A percentile compares a stretch with the other conserved stretches of the same genome.
Conservation (phyloP, 1,140 invertebrate species). For the Drosophila rhopaloa region DNA sequence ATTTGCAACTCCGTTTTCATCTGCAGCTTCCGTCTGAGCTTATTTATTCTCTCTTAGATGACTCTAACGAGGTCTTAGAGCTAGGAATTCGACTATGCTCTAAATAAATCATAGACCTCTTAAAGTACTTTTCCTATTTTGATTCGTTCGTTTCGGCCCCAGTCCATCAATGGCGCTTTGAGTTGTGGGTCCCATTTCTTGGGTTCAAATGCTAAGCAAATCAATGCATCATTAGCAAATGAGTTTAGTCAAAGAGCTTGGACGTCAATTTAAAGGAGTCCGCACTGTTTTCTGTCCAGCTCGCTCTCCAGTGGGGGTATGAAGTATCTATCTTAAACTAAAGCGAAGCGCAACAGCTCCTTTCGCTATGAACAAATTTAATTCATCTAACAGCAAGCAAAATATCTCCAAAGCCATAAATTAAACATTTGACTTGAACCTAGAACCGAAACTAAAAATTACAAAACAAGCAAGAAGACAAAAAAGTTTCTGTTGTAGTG, state of each 20-base stretch:
- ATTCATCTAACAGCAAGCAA: slow-evolving; percentile 33
- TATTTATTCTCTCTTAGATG: slow-evolving; percentile 44
- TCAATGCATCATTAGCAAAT: slow-evolving; percentile 77
- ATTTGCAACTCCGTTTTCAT: slow-evolving; percentile 11
- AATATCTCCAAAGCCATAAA: slow-evolving; percentile 83
- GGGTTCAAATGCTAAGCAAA: slow-evolving; percentile 54
- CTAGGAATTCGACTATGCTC: slow-evolving; percentile 37
- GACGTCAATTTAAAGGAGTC: not conserved
- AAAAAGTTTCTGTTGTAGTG: not conserved
- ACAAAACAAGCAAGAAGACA: not conserved
- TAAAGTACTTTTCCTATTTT: slow-evolving; percentile 19
- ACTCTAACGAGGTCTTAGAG: slow-evolving; percentile 33
- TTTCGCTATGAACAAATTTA: slow-evolving; percentile 4
- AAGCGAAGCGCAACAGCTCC: slow-evolving; percentile 11
- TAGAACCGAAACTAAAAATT: slow-evolving; percentile 6
- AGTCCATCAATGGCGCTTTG: slow-evolving; percentile 35
- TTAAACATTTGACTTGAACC: slow-evolving; percentile 69
- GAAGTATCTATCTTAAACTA: not conserved
- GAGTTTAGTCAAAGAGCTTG: slow-evolving; percentile 39
- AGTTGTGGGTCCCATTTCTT: not conserved
- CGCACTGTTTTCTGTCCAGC: not conserved
- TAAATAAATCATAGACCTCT: slow-evolving; percentile 59
- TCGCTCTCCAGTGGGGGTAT: not conserved
- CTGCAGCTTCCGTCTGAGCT: slow-evolving; percentile 62
- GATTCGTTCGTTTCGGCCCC: slow-evolving; percentile 18